Conservation (phyloP, 2,888 invertebrate genomes). For the Mechanitis mazaeus region DNA sequence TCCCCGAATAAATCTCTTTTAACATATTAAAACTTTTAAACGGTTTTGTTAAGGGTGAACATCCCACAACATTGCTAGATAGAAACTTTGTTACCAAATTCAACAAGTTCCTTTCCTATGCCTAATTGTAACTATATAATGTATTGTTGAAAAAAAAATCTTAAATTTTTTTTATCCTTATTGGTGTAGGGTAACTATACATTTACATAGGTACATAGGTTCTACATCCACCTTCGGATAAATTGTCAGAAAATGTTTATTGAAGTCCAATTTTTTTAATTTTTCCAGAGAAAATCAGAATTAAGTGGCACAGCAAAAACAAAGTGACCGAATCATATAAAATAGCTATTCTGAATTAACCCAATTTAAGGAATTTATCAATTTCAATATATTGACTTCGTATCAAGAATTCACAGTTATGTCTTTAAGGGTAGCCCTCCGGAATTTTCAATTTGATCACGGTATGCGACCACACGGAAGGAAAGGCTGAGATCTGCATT, state of each 20-base stretch:
- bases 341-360: not conserved
- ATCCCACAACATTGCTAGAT: constrained; percentile 10
- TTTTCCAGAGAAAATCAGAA: too few relatives aligned
- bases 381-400: constrained; percentile 23
- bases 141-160: not conserved
- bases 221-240: too few relatives aligned
- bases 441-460: constrained; percentile 66
- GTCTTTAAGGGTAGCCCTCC: constrained; percentile 40
- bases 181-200: too few relatives aligned
- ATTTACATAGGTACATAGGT: too few relatives aligned
- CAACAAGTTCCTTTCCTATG: not conserved
- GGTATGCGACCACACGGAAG: constrained; percentile 49
- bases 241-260: too few relatives aligned
- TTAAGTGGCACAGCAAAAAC: too few relatives aligned
- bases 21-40: constrained; percentile 72
- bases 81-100: constrained; percentile 3
- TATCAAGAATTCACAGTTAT: constrained; percentile 24
- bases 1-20: constrained; percentile 75
- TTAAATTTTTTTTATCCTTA: too few relatives aligned
- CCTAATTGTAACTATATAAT: not conserved
- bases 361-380: constrained; percentile 8
- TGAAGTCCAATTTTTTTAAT: too few relatives aligned
- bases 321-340: not conserved
- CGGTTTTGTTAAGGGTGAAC: constrained; percentile 46
- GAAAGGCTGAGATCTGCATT: constrained; percentile 59